Percentiles rank a stretch among this genome's conserved stretches.
These are phyloP conservation scores for Xyrichtys novacula DNA, from an alignment of 2,797 vertebrate species.

Conservation along the genomic window DNA sequence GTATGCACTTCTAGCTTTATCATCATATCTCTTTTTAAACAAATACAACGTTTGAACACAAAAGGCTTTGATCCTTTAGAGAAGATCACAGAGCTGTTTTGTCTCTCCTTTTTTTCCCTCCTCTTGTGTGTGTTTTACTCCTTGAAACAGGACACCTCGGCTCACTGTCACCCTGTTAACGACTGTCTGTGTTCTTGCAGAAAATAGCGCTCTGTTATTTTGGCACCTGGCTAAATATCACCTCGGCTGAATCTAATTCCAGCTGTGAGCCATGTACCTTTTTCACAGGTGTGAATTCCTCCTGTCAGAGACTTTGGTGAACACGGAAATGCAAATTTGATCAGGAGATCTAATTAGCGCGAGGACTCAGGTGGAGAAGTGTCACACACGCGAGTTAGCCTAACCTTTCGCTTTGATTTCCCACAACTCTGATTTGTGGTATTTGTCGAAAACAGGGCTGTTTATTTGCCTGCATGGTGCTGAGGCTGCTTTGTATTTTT, in stretches of 20 bases:
- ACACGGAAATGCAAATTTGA: conserved; percentile 76
- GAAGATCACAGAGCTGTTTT: conserved; percentile 43
- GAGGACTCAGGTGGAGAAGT: conserved; percentile 71
- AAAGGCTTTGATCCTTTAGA: conserved; percentile 60
- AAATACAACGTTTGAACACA: conserved; percentile 27
- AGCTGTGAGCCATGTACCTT: conserved; percentile 49
- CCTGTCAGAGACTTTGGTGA: conserved; percentile 61
- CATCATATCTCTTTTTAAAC: conserved; percentile 22
- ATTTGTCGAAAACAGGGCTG: conserved; percentile 58
- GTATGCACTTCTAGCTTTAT: conserved; percentile 18
- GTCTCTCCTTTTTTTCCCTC: conserved; percentile 9
- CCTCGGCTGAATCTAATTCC: conserved; percentile 54
- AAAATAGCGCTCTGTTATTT: conserved; percentile 55
- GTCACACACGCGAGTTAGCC: conserved; percentile 63
- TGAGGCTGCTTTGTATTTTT: neutral
- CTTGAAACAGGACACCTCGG: conserved; percentile 19
- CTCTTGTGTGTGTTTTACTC: conserved; percentile 13
- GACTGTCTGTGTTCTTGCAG: conserved; percentile 26
- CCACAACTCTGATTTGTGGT: conserved; percentile 63
- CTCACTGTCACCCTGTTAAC: conserved; percentile 48
- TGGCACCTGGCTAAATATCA: conserved; percentile 76
- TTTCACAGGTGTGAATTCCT: conserved; percentile 72
- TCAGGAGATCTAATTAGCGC: conserved; percentile 73
- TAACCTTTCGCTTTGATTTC: conserved; percentile 83
- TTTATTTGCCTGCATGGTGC: conserved; percentile 41